A percentile compares a stretch with the other conserved stretches of the same genome.
Conservation (phyloP, 2,888 invertebrate species). For the Theodoxus fluviatilis region DNA sequence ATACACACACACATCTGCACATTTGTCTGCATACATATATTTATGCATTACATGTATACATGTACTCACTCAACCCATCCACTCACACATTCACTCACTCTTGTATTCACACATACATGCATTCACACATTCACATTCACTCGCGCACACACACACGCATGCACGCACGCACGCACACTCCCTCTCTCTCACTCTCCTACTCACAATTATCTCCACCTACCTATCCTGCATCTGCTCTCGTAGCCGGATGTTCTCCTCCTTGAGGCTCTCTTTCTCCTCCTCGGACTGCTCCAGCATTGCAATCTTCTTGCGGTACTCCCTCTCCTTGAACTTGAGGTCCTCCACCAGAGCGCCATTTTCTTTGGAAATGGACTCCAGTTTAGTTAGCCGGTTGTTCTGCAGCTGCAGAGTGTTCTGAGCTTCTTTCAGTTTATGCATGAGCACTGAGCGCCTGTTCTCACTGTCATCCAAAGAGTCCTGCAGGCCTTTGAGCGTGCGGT, state of each 20-base stretch:
- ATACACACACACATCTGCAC: too few relatives aligned
- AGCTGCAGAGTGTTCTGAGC: conserved; percentile 58
- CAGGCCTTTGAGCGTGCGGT: too few relatives aligned
- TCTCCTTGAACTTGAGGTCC: conserved; percentile 56
- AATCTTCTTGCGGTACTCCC: conserved; percentile 51
- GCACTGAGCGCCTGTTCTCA: conserved; percentile 53
- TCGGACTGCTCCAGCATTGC: conserved; percentile 43
- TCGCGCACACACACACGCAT: too few relatives aligned
- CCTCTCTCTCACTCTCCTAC: conserved; percentile 9
- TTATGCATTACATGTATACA: too few relatives aligned
- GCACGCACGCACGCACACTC: background rate
- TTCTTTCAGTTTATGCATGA: conserved; percentile 58
- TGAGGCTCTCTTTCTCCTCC: conserved; percentile 46
- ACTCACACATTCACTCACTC: too few relatives aligned
- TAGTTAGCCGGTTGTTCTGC: conserved; percentile 52
- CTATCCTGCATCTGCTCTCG: conserved; percentile 56
- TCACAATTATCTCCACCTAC: too few relatives aligned
- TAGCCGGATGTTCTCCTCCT: conserved; percentile 49
- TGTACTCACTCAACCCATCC: too few relatives aligned
- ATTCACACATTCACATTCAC: too few relatives aligned
- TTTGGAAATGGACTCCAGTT: conserved; percentile 55
- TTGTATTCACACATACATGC: too few relatives aligned
- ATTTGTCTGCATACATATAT: too few relatives aligned
- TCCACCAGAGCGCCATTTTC: conserved; percentile 55
- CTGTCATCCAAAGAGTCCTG: too few relatives aligned